Percentiles rank a stretch among this genome's conserved stretches.
phyloP scores from a whole-genome alignment of 2,888 invertebrate genomes.

The Tubiluchus corallicola region DNA sequence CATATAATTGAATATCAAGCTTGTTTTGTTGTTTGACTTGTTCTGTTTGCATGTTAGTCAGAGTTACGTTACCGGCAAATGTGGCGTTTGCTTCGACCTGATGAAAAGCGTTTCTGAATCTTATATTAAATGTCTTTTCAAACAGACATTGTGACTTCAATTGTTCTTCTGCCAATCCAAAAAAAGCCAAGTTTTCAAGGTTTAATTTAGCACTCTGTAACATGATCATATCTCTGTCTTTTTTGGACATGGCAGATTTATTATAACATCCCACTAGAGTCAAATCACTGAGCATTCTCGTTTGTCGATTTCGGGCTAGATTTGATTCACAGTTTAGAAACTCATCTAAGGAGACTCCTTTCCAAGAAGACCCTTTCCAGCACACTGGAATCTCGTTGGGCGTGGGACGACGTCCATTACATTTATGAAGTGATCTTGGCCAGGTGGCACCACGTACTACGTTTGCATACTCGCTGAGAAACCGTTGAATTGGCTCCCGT shows the following conservation, averaged over 20 bases:
- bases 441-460: slow-evolving; percentile 51
- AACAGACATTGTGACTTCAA: slow-evolving; percentile 35
- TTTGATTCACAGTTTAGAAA: slow-evolving; percentile 81
- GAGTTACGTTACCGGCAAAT: slow-evolving; percentile 54
- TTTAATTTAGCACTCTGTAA: slow-evolving; percentile 88
- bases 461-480: slow-evolving; percentile 88
- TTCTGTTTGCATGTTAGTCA: slow-evolving; percentile 51
- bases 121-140: slow-evolving; percentile 21
- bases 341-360: slow-evolving; percentile 68
- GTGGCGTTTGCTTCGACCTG: slow-evolving; percentile 87
- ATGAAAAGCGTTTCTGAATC: slow-evolving; percentile 41
- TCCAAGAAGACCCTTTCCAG: slow-evolving; percentile 28
- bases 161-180: slow-evolving; percentile 88
- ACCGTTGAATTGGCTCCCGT: slow-evolving; percentile 77
- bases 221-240: slow-evolving; percentile 57
- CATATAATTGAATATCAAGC: slow-evolving; percentile 78
- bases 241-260: slow-evolving; percentile 41
- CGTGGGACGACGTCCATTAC: slow-evolving; percentile 40
- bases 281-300: slow-evolving; percentile 90
- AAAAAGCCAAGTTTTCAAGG: slow-evolving; percentile 84
- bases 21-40: slow-evolving; percentile 60
- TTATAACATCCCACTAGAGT: slow-evolving; percentile 90
- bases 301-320: slow-evolving; percentile 86
- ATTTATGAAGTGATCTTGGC: slow-evolving; percentile 26
- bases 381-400: slow-evolving; percentile 57